Base-by-base conservation (phyloP, 53 echinoderm and acorn worm species). In the Crossaster papposus region DNA sequence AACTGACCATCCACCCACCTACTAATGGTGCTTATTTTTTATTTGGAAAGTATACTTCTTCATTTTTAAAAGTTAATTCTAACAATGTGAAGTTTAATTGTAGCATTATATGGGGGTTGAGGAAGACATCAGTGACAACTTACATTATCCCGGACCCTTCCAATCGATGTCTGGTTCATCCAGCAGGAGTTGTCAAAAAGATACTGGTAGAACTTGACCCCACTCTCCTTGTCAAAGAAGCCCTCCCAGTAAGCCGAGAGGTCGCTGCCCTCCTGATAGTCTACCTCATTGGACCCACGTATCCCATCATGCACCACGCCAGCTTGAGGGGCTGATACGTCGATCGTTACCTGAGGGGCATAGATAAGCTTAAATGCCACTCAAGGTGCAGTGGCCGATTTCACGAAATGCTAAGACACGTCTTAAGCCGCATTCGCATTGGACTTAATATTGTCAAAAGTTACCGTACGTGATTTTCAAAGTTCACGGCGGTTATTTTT, bases 151-250 rank as follows among this genome's bases (percentile, higher is more conserved):
- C 37, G 65, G 10, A 82, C 65, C 34, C 64, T 30, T 7, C 37
- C 36, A 32, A 65, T 81, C 81, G 3, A 34, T 20, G 58, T 30
- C 9, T 44, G 24, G 36, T 63, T 15, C 22, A 30, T 70, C 81
- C 81, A 80, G 73, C 93, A 93, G 23, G 54, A 20, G 23, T 63
- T 72, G 62, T 79, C 81, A 85, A 90, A 90, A 34, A 77, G 36
- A 77, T 90, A 92, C 55, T 68, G 53, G 33, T 93, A 93, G 73
- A 89, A n/a, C n/a, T n/a, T n/a, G n/a, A n/a, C n/a, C n/a, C n/a
- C n/a, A n/a, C n/a, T n/a, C n/a, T n/a, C 92, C 79, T 64, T 89
- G 77, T 92, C 92, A 84, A 92, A 92, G 77, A 92, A 92, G 51
- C 92, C 92, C 26, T 89, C 83, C 92, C 92, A 92, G 76, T 81